Conservation (phyloP, 2,888 invertebrate species). For the Augiades crinisus region DNA sequence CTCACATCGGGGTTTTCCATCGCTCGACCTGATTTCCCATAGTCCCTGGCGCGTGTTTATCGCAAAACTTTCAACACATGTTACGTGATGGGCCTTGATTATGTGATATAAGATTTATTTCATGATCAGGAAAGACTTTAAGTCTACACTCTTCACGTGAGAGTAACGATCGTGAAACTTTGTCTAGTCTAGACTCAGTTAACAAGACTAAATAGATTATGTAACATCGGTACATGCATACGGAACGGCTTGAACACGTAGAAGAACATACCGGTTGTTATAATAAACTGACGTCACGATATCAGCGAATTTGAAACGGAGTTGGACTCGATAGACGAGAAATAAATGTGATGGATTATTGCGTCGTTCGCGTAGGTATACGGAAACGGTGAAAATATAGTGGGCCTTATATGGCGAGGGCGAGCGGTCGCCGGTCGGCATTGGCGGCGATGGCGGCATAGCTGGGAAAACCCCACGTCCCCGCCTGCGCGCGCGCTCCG, state of each 20-base stretch:
- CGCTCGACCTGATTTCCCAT: constrained; percentile 47
- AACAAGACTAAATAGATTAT: not conserved
- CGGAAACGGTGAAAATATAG: constrained; percentile 58
- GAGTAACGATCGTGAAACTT: too few species aligned
- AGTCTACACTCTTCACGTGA: too few species aligned
- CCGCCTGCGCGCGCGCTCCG: constrained; percentile 30
- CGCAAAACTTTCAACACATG: constrained; percentile 21
- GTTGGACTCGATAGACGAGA: not conserved
- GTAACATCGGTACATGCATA: not conserved
- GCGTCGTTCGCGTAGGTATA: constrained; percentile 29
- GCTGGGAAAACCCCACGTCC: constrained; percentile 75
- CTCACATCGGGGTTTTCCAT: constrained; percentile 50
- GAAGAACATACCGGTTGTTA: not conserved
- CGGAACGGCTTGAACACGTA: not conserved
- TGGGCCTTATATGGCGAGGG: constrained; percentile 62
- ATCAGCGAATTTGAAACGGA: not conserved
- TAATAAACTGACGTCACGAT: not conserved
- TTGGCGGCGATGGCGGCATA: constrained; percentile 41
- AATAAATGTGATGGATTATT: not conserved
- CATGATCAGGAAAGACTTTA: too few species aligned
- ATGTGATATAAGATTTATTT: not conserved
- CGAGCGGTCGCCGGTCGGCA: constrained; percentile 37
- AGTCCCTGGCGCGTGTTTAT: constrained; percentile 33
- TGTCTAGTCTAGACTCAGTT: too few species aligned
- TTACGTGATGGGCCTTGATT: not conserved